Conservation (phyloP, 2,888 invertebrate species). For the Ctena decussata region DNA sequence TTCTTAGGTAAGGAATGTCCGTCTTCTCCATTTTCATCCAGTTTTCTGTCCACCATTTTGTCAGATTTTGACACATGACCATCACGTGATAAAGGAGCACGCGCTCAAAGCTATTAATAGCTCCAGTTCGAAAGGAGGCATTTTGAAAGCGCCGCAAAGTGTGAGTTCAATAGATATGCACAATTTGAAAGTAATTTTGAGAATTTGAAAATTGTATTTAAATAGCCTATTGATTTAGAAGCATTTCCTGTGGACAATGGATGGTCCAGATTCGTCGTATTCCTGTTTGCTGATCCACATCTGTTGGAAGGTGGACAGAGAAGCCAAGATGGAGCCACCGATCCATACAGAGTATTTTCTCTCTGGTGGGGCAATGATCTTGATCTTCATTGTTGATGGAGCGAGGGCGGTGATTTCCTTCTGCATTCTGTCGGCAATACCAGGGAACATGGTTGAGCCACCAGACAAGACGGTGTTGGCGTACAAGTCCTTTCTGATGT, state of each 20-base stretch:
- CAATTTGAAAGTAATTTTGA: background rate
- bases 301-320: slow-evolving; percentile 16
- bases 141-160: slow-evolving; percentile 49
- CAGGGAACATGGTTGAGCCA: slow-evolving; percentile 98
- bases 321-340: slow-evolving; percentile 10
- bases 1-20: background rate
- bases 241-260: slow-evolving; percentile 16
- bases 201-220: background rate
- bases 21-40: background rate
- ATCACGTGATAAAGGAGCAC: slow-evolving; percentile 34
- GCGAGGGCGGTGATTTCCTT: slow-evolving; percentile 97
- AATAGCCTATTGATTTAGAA: slow-evolving; percentile 13
- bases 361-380: slow-evolving; percentile 16
- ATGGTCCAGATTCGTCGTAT: slow-evolving; percentile 9
- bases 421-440: slow-evolving; percentile 98
- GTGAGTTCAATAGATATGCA: slow-evolving; percentile 13
- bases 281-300: slow-evolving; percentile 15
- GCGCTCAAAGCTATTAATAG: slow-evolving; percentile 27
- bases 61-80: background rate
- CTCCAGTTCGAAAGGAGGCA: slow-evolving; percentile 47
- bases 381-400: slow-evolving; percentile 78
- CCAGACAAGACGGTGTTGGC: slow-evolving; percentile 92
- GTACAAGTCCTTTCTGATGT: slow-evolving; percentile 85
- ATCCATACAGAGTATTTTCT: slow-evolving; percentile 13
- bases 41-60: background rate